phyloP scores from a whole-genome alignment of 2,113 vertebrate genomes.

The Lathamus discolor region DNA sequence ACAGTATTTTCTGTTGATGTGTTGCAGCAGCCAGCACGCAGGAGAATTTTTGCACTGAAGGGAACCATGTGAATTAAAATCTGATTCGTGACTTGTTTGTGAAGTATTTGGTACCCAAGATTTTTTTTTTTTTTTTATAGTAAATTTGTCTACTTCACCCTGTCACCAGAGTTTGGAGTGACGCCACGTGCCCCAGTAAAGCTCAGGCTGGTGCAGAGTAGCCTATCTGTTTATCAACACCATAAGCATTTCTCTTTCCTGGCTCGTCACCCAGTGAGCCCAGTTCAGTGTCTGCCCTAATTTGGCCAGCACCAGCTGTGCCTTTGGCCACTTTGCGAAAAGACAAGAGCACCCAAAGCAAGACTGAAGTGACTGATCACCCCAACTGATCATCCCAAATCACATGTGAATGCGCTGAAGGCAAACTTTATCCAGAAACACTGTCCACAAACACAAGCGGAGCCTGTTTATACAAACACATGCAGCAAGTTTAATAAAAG shows the following conservation, averaged over 20 bases:
- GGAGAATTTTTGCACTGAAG: not conserved
- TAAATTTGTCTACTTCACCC: not conserved
- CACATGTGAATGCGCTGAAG: fast-evolving
- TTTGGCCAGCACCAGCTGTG: not conserved
- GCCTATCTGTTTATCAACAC: not conserved
- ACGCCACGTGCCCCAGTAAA: not conserved
- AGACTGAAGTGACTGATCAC: not conserved
- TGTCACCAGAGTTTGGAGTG: not conserved
- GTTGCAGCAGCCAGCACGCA: not conserved
- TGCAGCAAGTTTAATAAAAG: not conserved
- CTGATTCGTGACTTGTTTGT: not conserved
- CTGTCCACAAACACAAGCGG: not conserved
- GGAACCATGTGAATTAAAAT: not conserved
- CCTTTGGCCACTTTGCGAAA: not conserved
- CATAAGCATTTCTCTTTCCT: not conserved
- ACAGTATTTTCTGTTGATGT: not conserved
- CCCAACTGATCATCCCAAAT: not conserved
- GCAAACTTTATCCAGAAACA: not conserved
- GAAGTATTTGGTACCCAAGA: not conserved
- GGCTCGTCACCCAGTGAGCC: not conserved
- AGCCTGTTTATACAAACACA: not conserved
- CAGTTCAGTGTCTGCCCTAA: not conserved
- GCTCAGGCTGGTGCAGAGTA: not conserved
- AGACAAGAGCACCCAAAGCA: not conserved
- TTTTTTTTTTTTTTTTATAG: too few species aligned